Evolutionary conservation across 1,140 invertebrate genomes (phyloP).

Genomic region (Bilobella aurantiaca): DNA sequence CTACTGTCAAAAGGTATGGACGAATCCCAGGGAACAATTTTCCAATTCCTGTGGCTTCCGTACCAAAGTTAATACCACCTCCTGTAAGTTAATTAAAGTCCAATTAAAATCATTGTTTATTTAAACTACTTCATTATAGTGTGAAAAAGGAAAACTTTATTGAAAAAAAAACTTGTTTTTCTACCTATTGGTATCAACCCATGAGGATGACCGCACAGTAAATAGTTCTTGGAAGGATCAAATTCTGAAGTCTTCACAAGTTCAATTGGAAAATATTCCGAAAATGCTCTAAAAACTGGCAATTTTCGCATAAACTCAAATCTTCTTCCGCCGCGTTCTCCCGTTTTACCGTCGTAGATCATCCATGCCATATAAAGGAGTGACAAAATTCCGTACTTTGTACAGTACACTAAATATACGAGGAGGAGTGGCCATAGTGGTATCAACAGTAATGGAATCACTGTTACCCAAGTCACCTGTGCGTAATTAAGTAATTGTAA

Average conservation of each 20-base stretch:
- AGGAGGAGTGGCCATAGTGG: not conserved
- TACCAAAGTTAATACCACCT: not conserved
- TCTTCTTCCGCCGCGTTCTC: not conserved
- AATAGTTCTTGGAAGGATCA: not conserved
- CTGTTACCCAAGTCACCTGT: too few relatives aligned
- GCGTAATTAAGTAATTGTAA: too few relatives aligned
- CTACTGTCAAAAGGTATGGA: not conserved
- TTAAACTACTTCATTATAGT: not conserved
- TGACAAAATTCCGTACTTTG: not conserved
- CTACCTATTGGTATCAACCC: too few relatives aligned
- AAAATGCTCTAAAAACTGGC: not conserved
- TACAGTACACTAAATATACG: not conserved
- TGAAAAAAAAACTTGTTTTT: too few relatives aligned
- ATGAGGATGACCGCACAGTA: not conserved
- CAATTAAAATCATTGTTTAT: not conserved
- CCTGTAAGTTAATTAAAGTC: not conserved
- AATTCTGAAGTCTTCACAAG: not conserved
- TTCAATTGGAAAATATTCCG: not conserved
- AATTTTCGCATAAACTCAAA: not conserved
- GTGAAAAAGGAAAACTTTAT: too few relatives aligned
- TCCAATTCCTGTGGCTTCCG: not conserved
- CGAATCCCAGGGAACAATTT: not conserved
- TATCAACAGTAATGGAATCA: not conserved
- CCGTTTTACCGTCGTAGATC: not conserved
- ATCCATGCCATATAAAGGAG: not conserved